A percentile compares a stretch with the other conserved stretches of the same genome.
Evolutionary conservation across 2,888 invertebrate species (phyloP).

Genomic region (Glyphotaelius pellucidus): DNA sequence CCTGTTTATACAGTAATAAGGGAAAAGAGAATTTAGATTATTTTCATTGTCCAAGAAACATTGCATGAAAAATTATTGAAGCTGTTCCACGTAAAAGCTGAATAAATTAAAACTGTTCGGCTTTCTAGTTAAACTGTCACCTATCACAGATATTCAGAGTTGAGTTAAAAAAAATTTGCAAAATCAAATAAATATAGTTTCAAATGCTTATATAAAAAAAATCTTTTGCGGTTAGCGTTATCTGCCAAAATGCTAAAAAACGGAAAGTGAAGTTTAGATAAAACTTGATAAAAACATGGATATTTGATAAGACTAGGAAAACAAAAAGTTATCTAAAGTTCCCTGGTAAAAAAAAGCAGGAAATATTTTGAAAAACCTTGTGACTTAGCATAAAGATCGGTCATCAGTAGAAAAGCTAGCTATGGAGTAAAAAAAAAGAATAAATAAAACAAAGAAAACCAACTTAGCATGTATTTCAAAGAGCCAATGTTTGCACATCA

Average conservation of each 20-base stretch:
- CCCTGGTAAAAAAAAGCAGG: neutral
- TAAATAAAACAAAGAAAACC: neutral
- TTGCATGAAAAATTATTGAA: neutral
- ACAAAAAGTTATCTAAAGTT: neutral
- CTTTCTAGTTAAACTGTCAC: neutral
- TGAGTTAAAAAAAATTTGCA: neutral
- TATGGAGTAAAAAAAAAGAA: neutral
- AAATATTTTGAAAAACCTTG: neutral
- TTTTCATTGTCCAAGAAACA: neutral
- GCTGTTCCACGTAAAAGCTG: neutral
- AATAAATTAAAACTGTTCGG: neutral
- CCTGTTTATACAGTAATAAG: too few relatives aligned
- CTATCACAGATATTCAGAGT: neutral
- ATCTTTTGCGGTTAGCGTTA: neutral
- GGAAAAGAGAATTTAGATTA: too few relatives aligned
- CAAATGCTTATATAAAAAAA: neutral
- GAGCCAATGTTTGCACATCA: neutral
- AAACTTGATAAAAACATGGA: neutral
- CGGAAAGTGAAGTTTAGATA: neutral
- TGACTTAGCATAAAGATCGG: too few relatives aligned
- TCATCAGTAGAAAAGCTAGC: too few relatives aligned
- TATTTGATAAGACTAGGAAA: neutral
- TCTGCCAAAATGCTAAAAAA: neutral
- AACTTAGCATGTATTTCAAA: neutral
- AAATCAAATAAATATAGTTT: neutral